Conservation (phyloP, 2,888 invertebrate species). For the Vesta saturnalis region DNA sequence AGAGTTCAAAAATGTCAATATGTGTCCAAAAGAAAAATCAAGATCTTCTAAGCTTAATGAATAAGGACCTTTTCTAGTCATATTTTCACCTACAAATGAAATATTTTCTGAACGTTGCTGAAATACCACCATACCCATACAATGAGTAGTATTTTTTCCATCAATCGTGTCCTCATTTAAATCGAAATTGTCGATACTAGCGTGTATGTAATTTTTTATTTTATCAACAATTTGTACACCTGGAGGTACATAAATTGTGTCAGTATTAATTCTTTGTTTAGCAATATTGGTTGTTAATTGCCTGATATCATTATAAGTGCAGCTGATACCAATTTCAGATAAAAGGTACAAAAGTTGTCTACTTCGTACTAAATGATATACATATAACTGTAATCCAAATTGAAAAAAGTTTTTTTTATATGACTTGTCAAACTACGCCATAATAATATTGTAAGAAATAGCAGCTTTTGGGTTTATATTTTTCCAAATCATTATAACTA, state of each 20-base stretch:
- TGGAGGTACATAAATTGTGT: background rate
- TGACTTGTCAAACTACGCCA: conserved; percentile 23
- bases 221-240: background rate
- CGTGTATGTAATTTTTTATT: background rate
- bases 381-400: conserved; percentile 33
- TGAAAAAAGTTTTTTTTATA: conserved; percentile 36
- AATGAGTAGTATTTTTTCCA: background rate
- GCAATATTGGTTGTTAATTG: too few relatives aligned
- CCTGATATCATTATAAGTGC: too few relatives aligned
- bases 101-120: background rate
- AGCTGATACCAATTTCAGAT: conserved; percentile 23
- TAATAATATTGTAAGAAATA: conserved; percentile 35
- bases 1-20: background rate
- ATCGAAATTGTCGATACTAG: background rate
- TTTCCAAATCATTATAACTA: background rate
- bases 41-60: background rate
- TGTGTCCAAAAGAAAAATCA: background rate
- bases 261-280: too few relatives aligned
- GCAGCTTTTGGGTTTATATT: background rate
- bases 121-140: background rate
- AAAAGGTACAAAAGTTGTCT: conserved; percentile 32
- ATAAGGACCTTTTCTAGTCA: too few relatives aligned
- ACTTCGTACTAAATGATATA: conserved; percentile 33
- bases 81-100: background rate
- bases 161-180: background rate